Evolutionary conservation across 2,797 vertebrate genomes (phyloP).

Genomic region (Aselliscus stoliczkanus): DNA sequence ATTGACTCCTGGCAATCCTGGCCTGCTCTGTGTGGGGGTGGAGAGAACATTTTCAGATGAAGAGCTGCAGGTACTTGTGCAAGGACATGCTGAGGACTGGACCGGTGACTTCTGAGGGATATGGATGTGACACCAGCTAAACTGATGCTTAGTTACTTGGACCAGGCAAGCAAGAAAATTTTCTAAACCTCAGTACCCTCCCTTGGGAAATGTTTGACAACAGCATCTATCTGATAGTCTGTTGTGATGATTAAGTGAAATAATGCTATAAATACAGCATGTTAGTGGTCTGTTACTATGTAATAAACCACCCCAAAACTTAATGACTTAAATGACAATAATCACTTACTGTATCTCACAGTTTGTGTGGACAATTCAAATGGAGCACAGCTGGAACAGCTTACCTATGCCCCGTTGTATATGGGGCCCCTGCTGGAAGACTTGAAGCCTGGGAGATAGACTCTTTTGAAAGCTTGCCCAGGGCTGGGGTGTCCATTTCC

Average conservation of each 20-base stretch:
- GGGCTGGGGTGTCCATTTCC: neutral
- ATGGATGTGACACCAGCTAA: neutral
- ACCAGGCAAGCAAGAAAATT: neutral
- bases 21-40: fast-evolving
- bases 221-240: neutral
- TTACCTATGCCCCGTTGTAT: neutral
- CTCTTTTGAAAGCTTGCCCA: neutral
- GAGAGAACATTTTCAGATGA: neutral
- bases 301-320: neutral
- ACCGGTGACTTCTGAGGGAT: neutral
- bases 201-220: neutral
- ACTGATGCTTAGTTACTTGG: neutral
- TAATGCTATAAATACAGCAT: neutral
- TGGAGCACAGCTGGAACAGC: fast-evolving
- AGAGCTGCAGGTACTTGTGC: neutral
- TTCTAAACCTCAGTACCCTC: neutral
- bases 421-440: neutral
- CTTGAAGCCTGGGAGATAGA: neutral
- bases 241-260: neutral
- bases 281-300: neutral
- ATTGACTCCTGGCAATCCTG: neutral
- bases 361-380: neutral
- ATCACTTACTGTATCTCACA: neutral
- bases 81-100: neutral
- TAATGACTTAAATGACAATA: neutral